Percentiles rank a stretch among this genome's conserved stretches.
Conservation (phyloP, 2,797 vertebrate genomes). For the Alca torda region DNA sequence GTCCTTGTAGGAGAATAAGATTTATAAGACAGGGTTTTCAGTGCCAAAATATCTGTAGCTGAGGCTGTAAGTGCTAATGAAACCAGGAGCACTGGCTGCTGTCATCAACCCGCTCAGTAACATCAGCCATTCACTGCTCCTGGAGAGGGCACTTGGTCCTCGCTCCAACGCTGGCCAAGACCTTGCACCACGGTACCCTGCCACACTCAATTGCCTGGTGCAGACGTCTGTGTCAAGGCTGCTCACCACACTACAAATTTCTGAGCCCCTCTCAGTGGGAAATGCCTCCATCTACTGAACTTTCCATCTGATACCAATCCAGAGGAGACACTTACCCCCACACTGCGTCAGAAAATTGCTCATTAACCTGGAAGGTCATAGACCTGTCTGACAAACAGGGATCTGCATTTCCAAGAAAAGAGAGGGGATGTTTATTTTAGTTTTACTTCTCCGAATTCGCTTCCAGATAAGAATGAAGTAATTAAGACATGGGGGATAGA, state of each 20-base stretch:
- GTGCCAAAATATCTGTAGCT: neutral
- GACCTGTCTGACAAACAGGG: neutral
- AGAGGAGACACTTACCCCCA: neutral
- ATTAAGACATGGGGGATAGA: neutral
- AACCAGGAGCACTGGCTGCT: neutral
- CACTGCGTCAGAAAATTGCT: neutral
- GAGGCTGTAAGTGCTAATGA: neutral
- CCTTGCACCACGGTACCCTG: rapidly evolving
- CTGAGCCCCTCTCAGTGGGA: neutral
- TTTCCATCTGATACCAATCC: neutral
- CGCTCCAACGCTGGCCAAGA: neutral
- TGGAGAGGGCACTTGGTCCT: neutral
- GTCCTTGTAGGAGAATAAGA: neutral
- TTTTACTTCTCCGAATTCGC: neutral
- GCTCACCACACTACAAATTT: neutral
- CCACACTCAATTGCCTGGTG: neutral
- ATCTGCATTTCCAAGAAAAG: neutral
- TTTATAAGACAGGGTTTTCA: neutral
- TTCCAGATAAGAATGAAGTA: neutral
- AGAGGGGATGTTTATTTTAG: neutral
- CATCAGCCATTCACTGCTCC: neutral
- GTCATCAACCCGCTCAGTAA: neutral
- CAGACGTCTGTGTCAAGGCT: neutral
- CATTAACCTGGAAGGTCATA: neutral
- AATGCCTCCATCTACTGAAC: neutral